A percentile compares a stretch with the other conserved stretches of the same genome.
Evolutionary conservation across 2,113 vertebrate species (phyloP).

Genomic region (Lepisosteus osseus): DNA sequence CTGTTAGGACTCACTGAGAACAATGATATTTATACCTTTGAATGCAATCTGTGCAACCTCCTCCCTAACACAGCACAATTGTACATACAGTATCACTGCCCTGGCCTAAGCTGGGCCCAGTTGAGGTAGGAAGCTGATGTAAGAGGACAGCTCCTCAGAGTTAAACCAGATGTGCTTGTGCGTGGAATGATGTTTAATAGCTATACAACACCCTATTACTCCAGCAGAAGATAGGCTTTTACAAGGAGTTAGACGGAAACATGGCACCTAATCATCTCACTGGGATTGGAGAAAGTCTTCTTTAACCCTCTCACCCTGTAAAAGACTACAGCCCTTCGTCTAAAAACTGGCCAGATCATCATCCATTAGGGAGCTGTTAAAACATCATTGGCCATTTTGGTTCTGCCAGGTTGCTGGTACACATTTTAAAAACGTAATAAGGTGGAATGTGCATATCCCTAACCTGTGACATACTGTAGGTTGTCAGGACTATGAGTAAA

Average conservation of each 20-base stretch:
- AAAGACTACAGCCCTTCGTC: too few species aligned
- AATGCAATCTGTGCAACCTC: background rate
- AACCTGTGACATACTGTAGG: background rate
- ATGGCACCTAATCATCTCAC: background rate
- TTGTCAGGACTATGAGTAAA: background rate
- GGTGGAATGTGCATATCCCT: too few species aligned
- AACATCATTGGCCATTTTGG: too few species aligned
- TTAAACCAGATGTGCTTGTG: conserved; percentile 22
- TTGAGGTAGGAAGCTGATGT: background rate
- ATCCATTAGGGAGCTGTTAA: too few species aligned
- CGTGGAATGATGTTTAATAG: conserved; percentile 25
- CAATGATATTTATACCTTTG: background rate
- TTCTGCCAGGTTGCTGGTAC: too few species aligned
- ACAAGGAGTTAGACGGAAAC: background rate
- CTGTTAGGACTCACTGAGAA: too few species aligned
- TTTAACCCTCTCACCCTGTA: background rate
- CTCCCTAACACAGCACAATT: too few species aligned
- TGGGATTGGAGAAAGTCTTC: background rate
- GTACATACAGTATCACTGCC: background rate
- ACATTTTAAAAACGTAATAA: too few species aligned
- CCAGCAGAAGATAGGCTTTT: conserved; percentile 14
- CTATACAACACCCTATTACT: conserved; percentile 27
- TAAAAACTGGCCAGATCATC: too few species aligned
- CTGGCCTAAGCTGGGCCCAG: background rate
- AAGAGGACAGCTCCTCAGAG: conserved; percentile 5